These are phyloP conservation scores for Apus apus DNA, from an alignment of 2,113 vertebrate species.

Conservation along the genomic window DNA sequence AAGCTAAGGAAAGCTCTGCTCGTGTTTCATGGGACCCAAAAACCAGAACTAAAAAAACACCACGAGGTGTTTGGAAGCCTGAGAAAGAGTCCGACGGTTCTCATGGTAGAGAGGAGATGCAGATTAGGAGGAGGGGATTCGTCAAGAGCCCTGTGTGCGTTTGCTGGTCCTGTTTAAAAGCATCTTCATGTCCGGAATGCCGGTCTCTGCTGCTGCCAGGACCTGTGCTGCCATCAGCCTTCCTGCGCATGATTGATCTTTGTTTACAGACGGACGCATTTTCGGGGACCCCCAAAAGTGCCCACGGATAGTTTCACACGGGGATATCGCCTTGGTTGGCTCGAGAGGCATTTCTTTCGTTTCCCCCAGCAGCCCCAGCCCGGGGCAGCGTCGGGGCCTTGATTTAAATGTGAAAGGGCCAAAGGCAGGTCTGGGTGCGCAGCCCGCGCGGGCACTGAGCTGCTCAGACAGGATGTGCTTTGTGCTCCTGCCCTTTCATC, in stretches of 20 bases:
- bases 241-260: rapidly evolving
- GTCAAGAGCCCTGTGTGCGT: rapidly evolving
- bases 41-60: too few species aligned
- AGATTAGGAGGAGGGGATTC: neutral
- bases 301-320: neutral
- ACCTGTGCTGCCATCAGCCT: rapidly evolving
- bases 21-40: neutral
- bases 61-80: neutral
- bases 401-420: neutral
- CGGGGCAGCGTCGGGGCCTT: neutral
- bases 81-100: rapidly evolving
- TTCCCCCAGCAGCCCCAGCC: neutral
- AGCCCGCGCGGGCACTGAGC: neutral
- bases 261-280: rapidly evolving
- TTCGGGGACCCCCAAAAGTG: too few species aligned
- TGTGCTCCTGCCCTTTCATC: neutral
- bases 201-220: neutral
- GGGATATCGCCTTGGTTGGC: neutral
- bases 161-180: neutral
- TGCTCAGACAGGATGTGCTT: too few species aligned
- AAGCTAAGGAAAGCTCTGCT: neutral
- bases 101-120: neutral
- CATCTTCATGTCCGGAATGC: rapidly evolving
- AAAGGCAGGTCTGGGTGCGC: too few species aligned
- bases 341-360: neutral